Base-by-base conservation (phyloP, 2,113 vertebrate species). In the Ammodytes marinus region DNA sequence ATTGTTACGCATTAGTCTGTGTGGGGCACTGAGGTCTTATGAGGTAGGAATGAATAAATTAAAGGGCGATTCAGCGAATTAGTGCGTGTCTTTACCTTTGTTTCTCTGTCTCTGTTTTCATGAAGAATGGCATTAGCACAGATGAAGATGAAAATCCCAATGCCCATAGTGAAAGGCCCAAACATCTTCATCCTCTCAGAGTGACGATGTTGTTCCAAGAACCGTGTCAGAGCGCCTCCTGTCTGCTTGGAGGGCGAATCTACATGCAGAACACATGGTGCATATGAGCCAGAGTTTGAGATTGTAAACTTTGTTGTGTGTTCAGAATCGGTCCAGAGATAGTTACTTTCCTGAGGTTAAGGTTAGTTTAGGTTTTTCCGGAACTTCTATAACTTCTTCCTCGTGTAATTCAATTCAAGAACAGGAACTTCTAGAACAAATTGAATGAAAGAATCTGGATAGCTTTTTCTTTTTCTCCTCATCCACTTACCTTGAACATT, bases 141-240 rank as follows among this genome's bases (percentile, higher is more conserved):
- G 85, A 99, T 99, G 83, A 99, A 99, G 85, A 99, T 99, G 84
- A 99, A 99, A 79, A 99, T 99, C 63, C 98, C 98, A 3, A 99
- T 99, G 72, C 98, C 98, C 98, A 99, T 99, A 0, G 98, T 99
- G 90, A 99, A 99, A 0, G 98, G 98, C 17, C 98, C 98, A 1
- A 99, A 89, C 97, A 99, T 99, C 91, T 99, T 99, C 98, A 99
- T 99, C 88, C 97, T 96, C 83, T 99, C 96, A 0, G 98, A 99
- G 90, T 98, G 97, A 63, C 97, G 85, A 17, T 99, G 98, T 86
- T 96, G 96, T 53, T 97, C 97, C 61, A 99, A 95, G 93, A 99
- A 99, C 37, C 93, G 95, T 2, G 95, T 93, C 19, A 99, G 90
- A 82, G 94, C 69, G 0, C 98, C 95, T 0, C 91, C 90, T 0